Evolutionary conservation across 2,113 vertebrate genomes (phyloP).

Genomic region (Lipotes vexillifer): DNA sequence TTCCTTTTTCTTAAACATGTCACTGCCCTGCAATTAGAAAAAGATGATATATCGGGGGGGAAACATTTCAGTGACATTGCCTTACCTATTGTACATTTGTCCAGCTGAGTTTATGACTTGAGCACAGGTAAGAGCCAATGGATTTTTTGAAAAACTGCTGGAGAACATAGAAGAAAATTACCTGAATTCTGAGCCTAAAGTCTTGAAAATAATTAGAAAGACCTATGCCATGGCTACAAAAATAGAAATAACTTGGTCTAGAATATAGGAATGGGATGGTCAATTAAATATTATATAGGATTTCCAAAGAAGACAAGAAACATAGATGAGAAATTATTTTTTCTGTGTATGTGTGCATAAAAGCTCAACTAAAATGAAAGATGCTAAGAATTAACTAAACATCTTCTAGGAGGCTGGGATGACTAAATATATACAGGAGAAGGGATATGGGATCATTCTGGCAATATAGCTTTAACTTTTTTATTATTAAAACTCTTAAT

Average conservation of each 20-base stretch:
- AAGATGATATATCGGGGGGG: not conserved
- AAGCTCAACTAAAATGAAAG: not conserved
- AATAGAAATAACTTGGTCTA: not conserved
- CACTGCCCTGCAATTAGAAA: not conserved
- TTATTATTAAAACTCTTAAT: not conserved
- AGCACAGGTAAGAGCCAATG: not conserved
- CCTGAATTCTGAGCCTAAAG: not conserved
- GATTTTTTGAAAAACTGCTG: not conserved
- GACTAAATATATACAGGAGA: not conserved
- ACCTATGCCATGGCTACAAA: not conserved
- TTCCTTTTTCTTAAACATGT: slow-evolving; percentile 6
- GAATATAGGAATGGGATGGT: not conserved
- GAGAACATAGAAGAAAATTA: not conserved
- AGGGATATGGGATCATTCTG: not conserved
- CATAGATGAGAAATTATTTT: not conserved
- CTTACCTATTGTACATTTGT: not conserved
- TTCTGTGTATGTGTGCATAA: not conserved
- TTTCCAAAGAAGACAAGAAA: not conserved
- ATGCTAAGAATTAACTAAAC: not conserved
- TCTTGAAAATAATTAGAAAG: not conserved
- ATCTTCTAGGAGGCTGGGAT: not conserved
- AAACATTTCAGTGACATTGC: not conserved
- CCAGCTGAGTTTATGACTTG: not conserved
- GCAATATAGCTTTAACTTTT: not conserved
- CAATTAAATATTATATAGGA: not conserved